These are phyloP conservation scores for Pollenia amentaria DNA, from an alignment of 2,888 invertebrate genomes.

Conservation along the genomic window DNA sequence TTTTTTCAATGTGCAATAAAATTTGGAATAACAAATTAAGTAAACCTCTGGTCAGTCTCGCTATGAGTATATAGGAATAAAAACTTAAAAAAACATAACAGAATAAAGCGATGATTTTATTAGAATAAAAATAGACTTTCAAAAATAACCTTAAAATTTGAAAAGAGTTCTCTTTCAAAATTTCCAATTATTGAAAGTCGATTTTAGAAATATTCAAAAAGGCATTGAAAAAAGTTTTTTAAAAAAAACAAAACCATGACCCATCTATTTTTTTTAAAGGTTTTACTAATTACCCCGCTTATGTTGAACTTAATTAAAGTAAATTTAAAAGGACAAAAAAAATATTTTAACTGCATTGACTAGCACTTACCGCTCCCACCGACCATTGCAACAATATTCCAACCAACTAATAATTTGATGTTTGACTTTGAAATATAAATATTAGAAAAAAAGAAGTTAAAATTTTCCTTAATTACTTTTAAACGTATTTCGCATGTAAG, in stretches of 20 bases:
- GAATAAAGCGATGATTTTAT: no score
- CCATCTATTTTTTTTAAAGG: slow-evolving; percentile 9
- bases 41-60: no score
- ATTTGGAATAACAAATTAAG: no score
- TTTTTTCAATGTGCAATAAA: no score
- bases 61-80: no score
- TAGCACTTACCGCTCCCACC: slow-evolving; percentile 30
- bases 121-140: no score
- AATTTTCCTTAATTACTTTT: slow-evolving; percentile 77
- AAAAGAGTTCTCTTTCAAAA: no score
- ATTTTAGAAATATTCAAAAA: no score
- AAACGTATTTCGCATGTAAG: slow-evolving; percentile 76
- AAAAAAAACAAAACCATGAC: background rate
- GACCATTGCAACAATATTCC: background rate
- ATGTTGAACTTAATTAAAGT: background rate
- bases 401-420: slow-evolving; percentile 11
- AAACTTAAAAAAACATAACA: no score
- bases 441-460: slow-evolving; percentile 41
- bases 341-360: background rate
- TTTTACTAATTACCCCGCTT: slow-evolving; percentile 18
- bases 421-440: slow-evolving; percentile 73
- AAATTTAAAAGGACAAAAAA: background rate
- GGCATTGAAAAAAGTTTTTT: background rate
- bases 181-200: no score
- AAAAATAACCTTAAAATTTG: no score